These are phyloP conservation scores for Calephelis perditalis DNA, from an alignment of 2,888 invertebrate genomes.

Conservation along the genomic window DNA sequence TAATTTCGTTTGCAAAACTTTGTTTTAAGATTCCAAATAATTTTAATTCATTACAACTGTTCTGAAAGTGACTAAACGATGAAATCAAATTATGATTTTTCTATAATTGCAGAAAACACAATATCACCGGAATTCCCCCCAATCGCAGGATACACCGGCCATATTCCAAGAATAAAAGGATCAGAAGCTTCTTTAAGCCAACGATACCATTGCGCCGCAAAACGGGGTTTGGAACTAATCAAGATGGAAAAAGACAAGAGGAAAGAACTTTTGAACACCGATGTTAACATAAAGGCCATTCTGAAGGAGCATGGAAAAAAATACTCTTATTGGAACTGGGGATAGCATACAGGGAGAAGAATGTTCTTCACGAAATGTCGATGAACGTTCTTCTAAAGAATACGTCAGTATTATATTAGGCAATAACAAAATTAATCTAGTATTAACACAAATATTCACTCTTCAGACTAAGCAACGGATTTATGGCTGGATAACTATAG, in stretches of 20 bases:
- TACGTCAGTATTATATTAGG: constrained; percentile 27
- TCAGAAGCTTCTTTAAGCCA: constrained; percentile 83
- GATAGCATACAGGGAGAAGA: constrained; percentile 77
- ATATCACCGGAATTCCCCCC: constrained; percentile 83
- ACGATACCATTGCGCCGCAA: constrained; percentile 82
- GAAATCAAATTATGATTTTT: not conserved
- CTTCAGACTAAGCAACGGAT: no score
- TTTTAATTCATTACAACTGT: no score
- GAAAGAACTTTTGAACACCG: constrained; percentile 57
- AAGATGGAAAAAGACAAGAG: constrained; percentile 75
- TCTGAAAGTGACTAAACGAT: no score
- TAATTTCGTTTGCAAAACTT: no score
- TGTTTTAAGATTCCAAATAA: no score
- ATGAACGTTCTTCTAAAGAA: constrained; percentile 60
- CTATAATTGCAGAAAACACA: constrained; percentile 72
- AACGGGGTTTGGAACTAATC: constrained; percentile 79
- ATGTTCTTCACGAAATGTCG: constrained; percentile 71
- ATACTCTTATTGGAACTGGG: constrained; percentile 71
- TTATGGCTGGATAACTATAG: no score
- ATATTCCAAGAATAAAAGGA: constrained; percentile 83
- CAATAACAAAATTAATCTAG: no score
- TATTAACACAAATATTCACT: no score
- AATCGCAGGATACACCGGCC: constrained; percentile 85
- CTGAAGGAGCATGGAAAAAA: constrained; percentile 62
- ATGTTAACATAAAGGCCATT: constrained; percentile 55